Evolutionary conservation across 37 sponge, comb jelly and placozoan genomes (phyloP).

Genomic region (Ephydatia muelleri): DNA sequence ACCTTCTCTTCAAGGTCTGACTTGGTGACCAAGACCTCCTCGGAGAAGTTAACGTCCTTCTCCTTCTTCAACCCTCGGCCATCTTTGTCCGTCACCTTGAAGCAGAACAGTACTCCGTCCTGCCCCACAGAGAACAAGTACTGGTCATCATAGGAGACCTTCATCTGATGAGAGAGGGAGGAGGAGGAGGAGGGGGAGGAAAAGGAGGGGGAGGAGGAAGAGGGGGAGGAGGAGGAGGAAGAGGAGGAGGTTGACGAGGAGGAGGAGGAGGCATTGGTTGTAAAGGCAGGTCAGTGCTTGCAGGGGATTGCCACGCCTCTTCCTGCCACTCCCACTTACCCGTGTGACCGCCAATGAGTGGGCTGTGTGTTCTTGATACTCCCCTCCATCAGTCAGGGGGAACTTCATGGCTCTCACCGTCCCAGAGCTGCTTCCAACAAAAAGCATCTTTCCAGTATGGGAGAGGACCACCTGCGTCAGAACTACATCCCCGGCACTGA

Average conservation of each 20-base stretch:
- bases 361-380: conserved; percentile 85
- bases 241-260: background rate
- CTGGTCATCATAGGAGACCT: conserved; percentile 91
- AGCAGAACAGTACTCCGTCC: conserved; percentile 86
- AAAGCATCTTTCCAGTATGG: conserved; percentile 93
- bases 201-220: background rate
- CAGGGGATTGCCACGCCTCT: too few species aligned
- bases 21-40: conserved; percentile 94
- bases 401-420: conserved; percentile 85
- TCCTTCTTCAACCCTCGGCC: conserved; percentile 84
- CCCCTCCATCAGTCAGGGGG: conserved; percentile 85
- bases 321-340: conserved; percentile 46
- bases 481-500: conserved; percentile 78
- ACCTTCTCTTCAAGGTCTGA: conserved; percentile 96
- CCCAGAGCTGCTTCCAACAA: conserved; percentile 86
- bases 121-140: conserved; percentile 88
- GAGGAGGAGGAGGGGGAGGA: background rate
- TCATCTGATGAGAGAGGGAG: conserved; percentile 46
- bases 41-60: conserved; percentile 84
- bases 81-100: conserved; percentile 89
- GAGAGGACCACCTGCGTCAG: conserved; percentile 86
- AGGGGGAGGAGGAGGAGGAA: background rate
- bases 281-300: background rate
- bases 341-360: conserved; percentile 82
- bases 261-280: background rate